Base-by-base conservation (phyloP, 2,888 invertebrate genomes). In the Helicoverpa assulta region DNA sequence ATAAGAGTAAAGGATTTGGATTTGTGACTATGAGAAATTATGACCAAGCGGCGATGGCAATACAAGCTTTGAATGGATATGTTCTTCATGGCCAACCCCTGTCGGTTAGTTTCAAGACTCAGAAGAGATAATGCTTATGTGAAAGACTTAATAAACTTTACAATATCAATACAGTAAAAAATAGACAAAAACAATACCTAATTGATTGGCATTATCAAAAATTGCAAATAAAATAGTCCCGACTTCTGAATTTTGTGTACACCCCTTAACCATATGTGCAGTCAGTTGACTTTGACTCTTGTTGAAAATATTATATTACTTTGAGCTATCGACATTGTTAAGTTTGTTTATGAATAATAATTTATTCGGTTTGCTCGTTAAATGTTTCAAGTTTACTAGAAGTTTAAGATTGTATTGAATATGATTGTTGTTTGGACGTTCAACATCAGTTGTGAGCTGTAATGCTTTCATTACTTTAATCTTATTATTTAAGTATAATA, bases 301-400 rank as follows among this genome's bases (percentile, higher is more conserved):
- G 94, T 95, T 95, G 86, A 94, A 94, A 93, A 93, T 93, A 93
- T 94, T 95, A 90, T 94, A 94, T 95, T 95, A 92, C 92, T 95
- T 95, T 95, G 95, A 95, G 95, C 95, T 95, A 93, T 95, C 92
- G 87, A 94, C 94, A 95, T 95, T 95, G 95, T 95, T 95, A 95
- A 95, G 95, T 95, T 95, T 95, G 95, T 95, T 95, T 95, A 93
- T 92, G 94, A 93, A 94, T 95, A 95, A 95, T 95, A 94, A 95
- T 95, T 95, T 95, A 95, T 95, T 95, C 95, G 93, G 94, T 95
- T 95, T 94, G 95, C 95, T 95, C 94, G 95, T 95, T 95, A 94
- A 95, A 95, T 94, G 89, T 95, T 95, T 95, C 95, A 95, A 95
- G 95, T 95, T 95, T 95, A 95, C 93, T 95, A 95, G 94, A 92